Base-by-base conservation (phyloP, 2,888 invertebrate genomes). In the Drosophila niveifrons region DNA sequence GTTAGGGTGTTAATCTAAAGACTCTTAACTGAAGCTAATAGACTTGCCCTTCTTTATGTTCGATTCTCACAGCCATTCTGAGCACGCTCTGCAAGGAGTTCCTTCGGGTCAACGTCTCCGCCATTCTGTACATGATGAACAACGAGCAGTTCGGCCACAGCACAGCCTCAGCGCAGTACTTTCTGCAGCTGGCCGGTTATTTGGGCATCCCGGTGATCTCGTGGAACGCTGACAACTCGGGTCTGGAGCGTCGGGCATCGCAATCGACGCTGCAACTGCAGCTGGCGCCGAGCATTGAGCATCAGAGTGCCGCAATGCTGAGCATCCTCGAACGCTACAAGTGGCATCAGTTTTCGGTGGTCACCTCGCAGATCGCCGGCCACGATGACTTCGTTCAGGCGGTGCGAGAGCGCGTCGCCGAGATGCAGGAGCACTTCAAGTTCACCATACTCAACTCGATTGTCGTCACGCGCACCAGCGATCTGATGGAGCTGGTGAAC, bases 211-310 rank as follows among this genome's bases (percentile, higher is more conserved):
- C 98, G 84, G 98, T 98, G 57, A 97, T 98, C 84, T 97, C 98
- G 8, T 99, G 98, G 98, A 98, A 98, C 93, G 98, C 98, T 8
- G 98, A 99, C 93, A 98, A 98, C 93, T 97, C 98, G 43, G 98
- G 98, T 41, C 94, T 98, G 78, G 95, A 95, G 89, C 93, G 95
- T 75, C 93, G 96, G 76, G 97, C 97, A 43, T 97, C 97, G 28
- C 97, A 97, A 92, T 97, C 97, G 55, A 97, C 97, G 67, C 94
- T 98, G 87, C 97, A 97, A 90, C 94, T 98, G 77, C 99, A 99
- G 93, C 94, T 99, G 92, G 99, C 99, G 62, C 99, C 99, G 72
- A 98, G 98, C 61, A 95, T 99, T 86, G 97, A 98, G 93, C 99
- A 99, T 92, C 99, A 92, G 93, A 98, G 98, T 43, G 96, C 97